These are phyloP conservation scores for Lytechinus pictus DNA, from an alignment of 35 echinoderm and acorn worm genomes.

Conservation along the genomic window DNA sequence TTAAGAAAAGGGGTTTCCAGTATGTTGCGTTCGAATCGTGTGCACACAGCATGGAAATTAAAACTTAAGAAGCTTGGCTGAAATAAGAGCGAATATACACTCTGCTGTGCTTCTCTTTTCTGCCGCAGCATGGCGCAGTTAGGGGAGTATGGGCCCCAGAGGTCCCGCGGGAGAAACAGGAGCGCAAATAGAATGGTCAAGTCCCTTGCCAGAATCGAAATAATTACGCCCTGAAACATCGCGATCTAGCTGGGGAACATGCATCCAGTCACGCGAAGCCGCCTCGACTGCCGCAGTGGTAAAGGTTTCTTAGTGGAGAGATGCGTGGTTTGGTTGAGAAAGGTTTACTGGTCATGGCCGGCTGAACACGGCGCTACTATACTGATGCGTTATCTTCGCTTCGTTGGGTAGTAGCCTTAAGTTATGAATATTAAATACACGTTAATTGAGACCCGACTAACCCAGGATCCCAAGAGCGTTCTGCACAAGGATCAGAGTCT, in stretches of 20 bases:
- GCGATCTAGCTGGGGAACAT: conserved; percentile 30
- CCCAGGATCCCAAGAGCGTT: conserved; percentile 31
- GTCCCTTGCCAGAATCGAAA: conserved; percentile 51
- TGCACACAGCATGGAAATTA: conserved; percentile 52
- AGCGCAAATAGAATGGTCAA: conserved; percentile 56
- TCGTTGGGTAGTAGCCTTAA: conserved; percentile 18
- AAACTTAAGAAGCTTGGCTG: conserved; percentile 48
- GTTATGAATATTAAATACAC: conserved; percentile 59
- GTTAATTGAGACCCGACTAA: conserved; percentile 54
- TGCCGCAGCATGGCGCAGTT: neutral
- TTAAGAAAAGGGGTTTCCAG: neutral
- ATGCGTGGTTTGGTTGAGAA: neutral
- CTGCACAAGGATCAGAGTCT: neutral
- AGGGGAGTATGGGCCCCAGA: conserved; percentile 16
- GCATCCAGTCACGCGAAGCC: conserved; percentile 37
- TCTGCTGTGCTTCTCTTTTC: conserved; percentile 26
- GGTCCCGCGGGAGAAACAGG: conserved; percentile 15
- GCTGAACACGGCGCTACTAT: conserved; percentile 5
- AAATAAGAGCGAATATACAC: neutral
- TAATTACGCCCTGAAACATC: conserved; percentile 54
- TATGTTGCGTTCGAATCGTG: conserved; percentile 21
- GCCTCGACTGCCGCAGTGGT: conserved; percentile 27
- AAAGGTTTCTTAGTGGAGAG: neutral
- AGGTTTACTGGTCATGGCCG: neutral
- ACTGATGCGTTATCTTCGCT: conserved; percentile 30